Base-by-base conservation (phyloP, 1,140 invertebrate genomes). In the Zaprionus capensis region DNA sequence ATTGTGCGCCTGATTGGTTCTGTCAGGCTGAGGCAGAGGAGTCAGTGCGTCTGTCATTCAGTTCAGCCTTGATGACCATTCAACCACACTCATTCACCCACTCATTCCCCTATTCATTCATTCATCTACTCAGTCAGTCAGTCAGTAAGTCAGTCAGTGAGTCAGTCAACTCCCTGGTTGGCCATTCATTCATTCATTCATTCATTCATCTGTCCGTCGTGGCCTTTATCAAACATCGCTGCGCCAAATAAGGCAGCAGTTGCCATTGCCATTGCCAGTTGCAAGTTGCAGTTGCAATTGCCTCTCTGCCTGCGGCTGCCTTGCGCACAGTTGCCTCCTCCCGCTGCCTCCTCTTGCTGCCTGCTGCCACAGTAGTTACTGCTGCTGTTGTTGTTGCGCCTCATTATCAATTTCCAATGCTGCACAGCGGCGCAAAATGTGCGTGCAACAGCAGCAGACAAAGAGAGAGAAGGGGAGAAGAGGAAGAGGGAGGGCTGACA, bases 351-450 rank as follows among this genome's bases (percentile, higher is more conserved):
- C 26, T 7, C 15, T 2, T n/a, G 38, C n/a, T 44, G 38, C 36
- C 36, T 38, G 46, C 65, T 51, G 51, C 6, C 26, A 28, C 6
- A 28, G 26, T 28, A 15, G 11, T 28, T 66, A 4, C 11, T 51
- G 53, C 68, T 69, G 44, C 20, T 36, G 28, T 44, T 63, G 22
- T 4, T 63, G 65, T 61, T 78, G 80, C 66, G 49, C 58, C 84
- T 88, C 85, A 88, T 88, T 88, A 88, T 88, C 85, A 88, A 88
- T 88, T 90, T 88, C 66, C 81, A 78, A 80, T 82, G 81, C 57
- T 72, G 78, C 81, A 83, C 71, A 76, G 36, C 38, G n/a, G 7
- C n/a, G 31, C 26, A 56, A 59, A 73, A 70, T 86, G 85, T 88
- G 81, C 75, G 81, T 88, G 80, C 55, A 81, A 36, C 80, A 81